Base-by-base conservation (phyloP, 2,888 invertebrate genomes). In the Abrostola tripartita region DNA sequence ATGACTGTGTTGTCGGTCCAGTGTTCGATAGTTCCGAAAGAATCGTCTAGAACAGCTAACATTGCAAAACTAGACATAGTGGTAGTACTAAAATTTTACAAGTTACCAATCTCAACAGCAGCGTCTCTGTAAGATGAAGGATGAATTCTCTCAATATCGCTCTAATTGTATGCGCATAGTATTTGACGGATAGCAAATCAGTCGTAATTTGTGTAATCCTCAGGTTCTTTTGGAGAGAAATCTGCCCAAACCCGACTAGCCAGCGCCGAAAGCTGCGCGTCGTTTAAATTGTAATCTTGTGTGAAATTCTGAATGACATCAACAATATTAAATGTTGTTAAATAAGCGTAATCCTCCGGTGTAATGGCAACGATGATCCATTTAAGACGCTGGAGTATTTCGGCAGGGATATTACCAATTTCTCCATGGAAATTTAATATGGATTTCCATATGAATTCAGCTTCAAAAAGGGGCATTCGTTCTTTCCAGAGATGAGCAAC, bases 251-350 rank as follows among this genome's bases (percentile, higher is more conserved):
- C 91, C n/a, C 94, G 90, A 37, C 91, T 86, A 0, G 95, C 95
- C 10, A 96, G 90, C 0, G 95, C 90, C 9, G 82, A 65, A 11
- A 96, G 85, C 85, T 95, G 95, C 0, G 86, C 87, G 1, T 81
- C 68, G 40, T 83, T 87, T 47, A 95, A 85, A 50, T 91, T 87
- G 70, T 94, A 95, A 76, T 94, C 91, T 0, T 91, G 76, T 5
- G 96, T 96, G 80, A 96, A 95, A 51, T 95, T 95, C 67, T 92
- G 88, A 8, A 96, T 90, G 0, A 95, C 92, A 36, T 96, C 95
- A 6, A 95, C 92, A 58, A 90, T 92, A 59, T 88, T 89, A 9
- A 96, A 79, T 0, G 95, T 95, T 0, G 95, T 95, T 0, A 96
- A 87, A 74, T 96, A 95, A 1, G 73, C 72, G 54, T 95, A 93